phyloP scores from a whole-genome alignment of 2,113 vertebrate genomes.

The Periophthalmus modestus region DNA sequence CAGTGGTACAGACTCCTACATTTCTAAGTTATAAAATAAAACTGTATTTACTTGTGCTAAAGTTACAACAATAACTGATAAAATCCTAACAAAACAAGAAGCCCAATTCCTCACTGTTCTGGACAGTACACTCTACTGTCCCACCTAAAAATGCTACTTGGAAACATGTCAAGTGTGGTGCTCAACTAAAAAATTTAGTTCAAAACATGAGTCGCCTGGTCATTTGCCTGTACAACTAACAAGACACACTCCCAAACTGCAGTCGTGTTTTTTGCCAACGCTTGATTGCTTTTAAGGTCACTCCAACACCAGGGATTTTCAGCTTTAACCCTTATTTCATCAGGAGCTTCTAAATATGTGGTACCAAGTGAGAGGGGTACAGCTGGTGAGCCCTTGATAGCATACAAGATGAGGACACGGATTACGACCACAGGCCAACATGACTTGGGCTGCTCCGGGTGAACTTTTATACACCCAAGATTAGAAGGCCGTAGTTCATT shows the following conservation, averaged over 20 bases:
- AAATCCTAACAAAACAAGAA: background rate
- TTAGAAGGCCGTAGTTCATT: slow-evolving; percentile 36
- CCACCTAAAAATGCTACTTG: background rate
- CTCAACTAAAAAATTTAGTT: background rate
- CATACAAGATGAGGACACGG: slow-evolving; percentile 39
- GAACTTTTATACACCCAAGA: slow-evolving; percentile 23
- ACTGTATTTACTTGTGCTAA: no score
- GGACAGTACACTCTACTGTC: background rate
- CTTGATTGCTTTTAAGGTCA: slow-evolving; percentile 38
- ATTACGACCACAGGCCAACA: slow-evolving; percentile 53
- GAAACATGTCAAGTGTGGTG: background rate
- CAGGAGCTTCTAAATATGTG: slow-evolving; percentile 27
- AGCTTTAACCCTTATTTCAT: slow-evolving; percentile 30
- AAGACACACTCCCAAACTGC: slow-evolving; percentile 2
- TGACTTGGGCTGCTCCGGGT: slow-evolving; percentile 14
- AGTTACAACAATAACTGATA: no score
- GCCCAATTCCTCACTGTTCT: background rate
- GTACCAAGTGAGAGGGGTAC: slow-evolving; percentile 24
- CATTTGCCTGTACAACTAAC: background rate
- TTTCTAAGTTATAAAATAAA: no score
- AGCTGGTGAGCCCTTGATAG: slow-evolving; percentile 36
- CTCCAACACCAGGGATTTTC: slow-evolving; percentile 34
- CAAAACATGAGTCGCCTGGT: background rate
- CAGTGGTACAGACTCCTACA: background rate
- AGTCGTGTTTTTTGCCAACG: slow-evolving; percentile 26